These are phyloP conservation scores for Drosophila borborema DNA, from an alignment of 2,888 invertebrate species.

Conservation along the genomic window DNA sequence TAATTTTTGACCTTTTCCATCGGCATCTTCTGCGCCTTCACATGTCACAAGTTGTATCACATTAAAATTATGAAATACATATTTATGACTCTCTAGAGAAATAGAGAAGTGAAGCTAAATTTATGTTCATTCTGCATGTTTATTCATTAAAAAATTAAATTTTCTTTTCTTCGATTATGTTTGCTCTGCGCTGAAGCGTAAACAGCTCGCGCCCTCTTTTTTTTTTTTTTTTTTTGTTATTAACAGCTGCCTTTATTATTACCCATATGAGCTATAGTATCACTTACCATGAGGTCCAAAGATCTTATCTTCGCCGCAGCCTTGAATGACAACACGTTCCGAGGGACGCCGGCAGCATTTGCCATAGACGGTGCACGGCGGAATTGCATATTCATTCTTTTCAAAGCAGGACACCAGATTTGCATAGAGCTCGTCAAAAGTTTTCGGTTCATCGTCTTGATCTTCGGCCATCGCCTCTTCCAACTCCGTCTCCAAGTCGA, in stretches of 20 bases:
- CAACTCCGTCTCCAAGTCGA: slow-evolving; percentile 12
- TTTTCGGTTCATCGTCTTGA: slow-evolving; percentile 39
- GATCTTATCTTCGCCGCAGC: slow-evolving; percentile 27
- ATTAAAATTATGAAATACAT: slow-evolving; percentile 1
- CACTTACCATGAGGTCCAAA: slow-evolving; percentile 28
- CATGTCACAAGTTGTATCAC: not conserved
- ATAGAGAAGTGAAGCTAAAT: not conserved
- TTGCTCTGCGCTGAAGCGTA: not conserved
- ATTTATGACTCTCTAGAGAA: not conserved
- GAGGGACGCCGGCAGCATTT: slow-evolving; percentile 41
- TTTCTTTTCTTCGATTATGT: not conserved
- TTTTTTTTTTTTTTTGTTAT: not conserved
- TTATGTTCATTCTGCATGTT: not conserved
- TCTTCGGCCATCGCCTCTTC: not conserved
- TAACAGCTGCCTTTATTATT: not conserved
- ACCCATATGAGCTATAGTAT: too few species aligned
- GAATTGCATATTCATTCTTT: not conserved
- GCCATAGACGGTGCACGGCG: slow-evolving; percentile 15
- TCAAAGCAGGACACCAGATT: slow-evolving; percentile 51
- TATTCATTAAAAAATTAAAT: not conserved
- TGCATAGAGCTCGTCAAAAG: slow-evolving; percentile 64
- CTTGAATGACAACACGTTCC: slow-evolving; percentile 22
- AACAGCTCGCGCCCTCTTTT: not conserved
- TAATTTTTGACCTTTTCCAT: not conserved
- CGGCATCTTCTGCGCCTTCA: not conserved